Base-by-base conservation (phyloP, 2,797 vertebrate species). In the Phoebastria nigripes region DNA sequence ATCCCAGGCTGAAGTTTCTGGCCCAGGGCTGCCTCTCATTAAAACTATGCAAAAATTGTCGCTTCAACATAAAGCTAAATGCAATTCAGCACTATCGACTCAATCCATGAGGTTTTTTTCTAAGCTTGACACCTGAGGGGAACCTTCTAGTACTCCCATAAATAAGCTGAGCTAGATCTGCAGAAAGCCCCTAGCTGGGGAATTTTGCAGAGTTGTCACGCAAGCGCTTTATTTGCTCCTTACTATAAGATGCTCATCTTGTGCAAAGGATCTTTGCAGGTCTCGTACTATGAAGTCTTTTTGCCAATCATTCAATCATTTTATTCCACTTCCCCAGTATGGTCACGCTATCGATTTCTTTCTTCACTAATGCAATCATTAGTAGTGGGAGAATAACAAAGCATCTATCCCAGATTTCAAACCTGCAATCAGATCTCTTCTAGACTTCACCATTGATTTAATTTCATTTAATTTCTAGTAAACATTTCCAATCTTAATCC, bases 391-490 rank as follows among this genome's bases (percentile, higher is more conserved):
- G 78, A 90, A 66, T 46, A 97, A 97, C 83, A 92, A 94, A 92
- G 67, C 83, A 90, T 78, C 91, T 86, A 74, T 58, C n/a, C 6
- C 22, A 33, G 85, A 92, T 88, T 90, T 94, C 93, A 95, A 96
- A 96, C 91, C 87, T 87, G 94, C 91, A 92, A 93, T 96, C 93
- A 96, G 85, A 94, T 81, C 88, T 96, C 94, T 67, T 83, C 77
- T 44, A 5, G 24, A 89, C 72, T 90, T 93, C 59, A 70, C 15
- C 7, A 55, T 15, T 82, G 78, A 94, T 96, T 96, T 80, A 80
- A 97, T 96, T 97, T 95, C 93, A 94, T 96, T 96, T 80, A 80
- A 97, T 96, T 97, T 95, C 93, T 90, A 87, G 89, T 54, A 96
- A 98, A 96, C 77, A 87, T 31, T 97, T 88, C 97, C 94, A 93